Percentiles rank a stretch among this genome's conserved stretches.
Conservation (phyloP, 2,113 vertebrate species). For the Heptranchias perlo region DNA sequence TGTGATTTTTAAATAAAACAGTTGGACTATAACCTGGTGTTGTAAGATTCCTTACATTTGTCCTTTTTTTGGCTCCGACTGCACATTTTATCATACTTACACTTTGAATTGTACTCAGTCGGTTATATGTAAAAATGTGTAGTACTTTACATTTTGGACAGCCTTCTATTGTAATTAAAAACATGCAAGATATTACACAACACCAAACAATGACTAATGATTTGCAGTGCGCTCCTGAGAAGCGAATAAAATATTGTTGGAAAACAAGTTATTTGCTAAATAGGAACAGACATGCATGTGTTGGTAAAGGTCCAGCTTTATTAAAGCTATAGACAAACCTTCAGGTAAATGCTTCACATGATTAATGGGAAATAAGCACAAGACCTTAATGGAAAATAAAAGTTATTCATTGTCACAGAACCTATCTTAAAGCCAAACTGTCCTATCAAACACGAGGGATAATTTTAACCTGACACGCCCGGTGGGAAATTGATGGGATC, state of each 20-base stretch:
- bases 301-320: not conserved
- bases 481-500: not conserved
- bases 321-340: not conserved
- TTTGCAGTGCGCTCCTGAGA: not conserved
- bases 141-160: not conserved
- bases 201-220: not conserved
- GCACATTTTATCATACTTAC: not conserved
- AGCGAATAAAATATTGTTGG: conserved; percentile 3
- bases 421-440: not conserved
- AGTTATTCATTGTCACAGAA: not conserved
- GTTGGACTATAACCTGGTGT: too few species aligned
- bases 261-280: not conserved
- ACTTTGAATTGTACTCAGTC: not conserved
- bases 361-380: not conserved
- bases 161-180: not conserved
- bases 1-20: too few species aligned
- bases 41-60: too few species aligned
- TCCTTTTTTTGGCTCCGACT: too few species aligned
- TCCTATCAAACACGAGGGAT: not conserved
- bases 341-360: not conserved
- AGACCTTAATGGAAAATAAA: not conserved
- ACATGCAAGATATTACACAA: not conserved
- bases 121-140: not conserved
- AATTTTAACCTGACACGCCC: not conserved
- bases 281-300: not conserved